Conservation (phyloP, 2,888 invertebrate species). For the Himalopsyche tibetana region DNA sequence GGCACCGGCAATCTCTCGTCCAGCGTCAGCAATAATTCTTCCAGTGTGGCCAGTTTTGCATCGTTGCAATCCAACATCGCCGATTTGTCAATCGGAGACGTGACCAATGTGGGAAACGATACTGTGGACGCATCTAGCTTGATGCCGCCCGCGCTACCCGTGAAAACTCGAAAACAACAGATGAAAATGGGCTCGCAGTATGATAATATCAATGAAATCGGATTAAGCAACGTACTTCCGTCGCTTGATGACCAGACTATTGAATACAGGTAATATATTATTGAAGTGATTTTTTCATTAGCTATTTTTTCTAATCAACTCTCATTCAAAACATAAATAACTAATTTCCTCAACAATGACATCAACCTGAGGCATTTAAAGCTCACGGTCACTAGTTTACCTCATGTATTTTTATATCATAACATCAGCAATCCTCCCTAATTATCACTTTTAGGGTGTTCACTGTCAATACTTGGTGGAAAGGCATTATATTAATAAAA, state of each 20-base stretch:
- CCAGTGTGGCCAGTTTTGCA: conserved; percentile 32
- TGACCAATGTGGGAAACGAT: conserved; percentile 50
- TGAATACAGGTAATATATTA: conserved; percentile 60
- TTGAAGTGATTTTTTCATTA: background rate
- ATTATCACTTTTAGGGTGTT: no score
- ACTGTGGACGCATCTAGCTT: conserved; percentile 58
- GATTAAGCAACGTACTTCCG: conserved; percentile 50
- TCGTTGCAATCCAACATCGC: conserved; percentile 39
- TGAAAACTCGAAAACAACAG: conserved; percentile 73
- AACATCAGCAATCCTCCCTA: no score
- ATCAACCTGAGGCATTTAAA: no score
- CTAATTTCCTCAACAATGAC: no score
- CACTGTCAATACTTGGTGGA: no score
- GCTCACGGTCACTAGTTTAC: no score
- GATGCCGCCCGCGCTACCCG: conserved; percentile 79
- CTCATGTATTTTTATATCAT: no score
- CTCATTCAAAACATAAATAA: no score
- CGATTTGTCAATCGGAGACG: background rate
- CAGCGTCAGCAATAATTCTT: conserved; percentile 49
- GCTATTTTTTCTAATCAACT: no score
- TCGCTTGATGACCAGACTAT: conserved; percentile 62
- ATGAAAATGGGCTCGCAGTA: conserved; percentile 75
- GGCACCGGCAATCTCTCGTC: conserved; percentile 47
- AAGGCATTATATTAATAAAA: no score
- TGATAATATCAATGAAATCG: conserved; percentile 65